Base-by-base conservation (phyloP, 2,888 invertebrate species). In the Stegophylla sp. region DNA sequence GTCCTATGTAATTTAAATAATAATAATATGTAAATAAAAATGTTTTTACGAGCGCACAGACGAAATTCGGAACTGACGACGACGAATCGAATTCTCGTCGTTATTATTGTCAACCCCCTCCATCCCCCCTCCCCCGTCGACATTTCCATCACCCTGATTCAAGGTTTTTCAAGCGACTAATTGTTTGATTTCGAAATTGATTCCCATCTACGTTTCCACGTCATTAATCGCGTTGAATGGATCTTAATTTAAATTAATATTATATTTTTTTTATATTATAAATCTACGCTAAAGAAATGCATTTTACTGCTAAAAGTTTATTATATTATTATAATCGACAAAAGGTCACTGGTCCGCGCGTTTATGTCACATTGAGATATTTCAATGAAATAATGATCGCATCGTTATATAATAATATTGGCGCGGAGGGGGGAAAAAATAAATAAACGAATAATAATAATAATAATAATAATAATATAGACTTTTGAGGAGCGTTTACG, bases 211-310 rank as follows among this genome's bases (percentile, higher is more conserved):
- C 43, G 17, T 72, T 26, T 43, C n/a, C 72, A 12, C 43, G 17
- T 72, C 72, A 26, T 56, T 43, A 43, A 59, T 5, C 43, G 72
- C 59, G 17, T 72, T 72, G 43, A 72, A 43, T 43, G 20, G 72
- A 17, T 72, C 26, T 0, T 34, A 34, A 34, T 56, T 53, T 34
- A 15, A 12, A 53, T 17, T 26, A 43, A n/a, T 26, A 59, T 28
- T 28, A 59, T 59, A 26, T 51, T 71, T 69, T 51, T 71, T 69
- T 51, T 51, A 51, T 15, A n/a, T n/a, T n/a, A n/a, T 13, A 53
- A 53, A 71, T 23, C 51, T 20, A 28, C 45, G 28, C 28, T 34
- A 9, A n/a, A 12, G 3, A 5, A 20, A 20, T 53, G n/a, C n/a
- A n/a, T 20, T 28, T 71, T 15, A 20, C 3, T 20, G 28, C 34